phyloP scores from a whole-genome alignment of 2,113 vertebrate genomes.

The Gymnarchus niloticus region DNA sequence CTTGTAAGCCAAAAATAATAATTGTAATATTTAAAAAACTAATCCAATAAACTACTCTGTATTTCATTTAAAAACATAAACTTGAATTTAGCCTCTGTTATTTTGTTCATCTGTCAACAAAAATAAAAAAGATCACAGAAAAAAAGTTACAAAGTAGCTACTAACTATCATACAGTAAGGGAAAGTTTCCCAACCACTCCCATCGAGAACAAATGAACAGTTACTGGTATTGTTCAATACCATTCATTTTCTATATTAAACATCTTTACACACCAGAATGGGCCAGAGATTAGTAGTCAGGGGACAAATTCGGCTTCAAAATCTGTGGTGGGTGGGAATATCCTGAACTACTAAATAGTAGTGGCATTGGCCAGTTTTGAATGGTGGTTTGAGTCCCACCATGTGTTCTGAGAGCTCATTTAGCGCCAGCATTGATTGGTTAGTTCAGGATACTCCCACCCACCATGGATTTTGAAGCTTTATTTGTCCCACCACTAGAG shows the following conservation, averaged over 20 bases:
- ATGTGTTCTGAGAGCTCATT: no score
- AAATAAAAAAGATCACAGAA: slow-evolving; percentile 28
- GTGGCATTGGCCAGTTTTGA: no score
- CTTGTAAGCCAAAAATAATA: slow-evolving; percentile 70
- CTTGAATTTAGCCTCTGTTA: slow-evolving; percentile 22
- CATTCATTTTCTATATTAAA: slow-evolving; percentile 3
- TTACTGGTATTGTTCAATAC: slow-evolving; percentile 13
- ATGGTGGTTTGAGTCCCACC: no score
- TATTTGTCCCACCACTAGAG: not conserved
- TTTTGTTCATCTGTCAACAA: slow-evolving; percentile 25
- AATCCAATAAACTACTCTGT: slow-evolving; percentile 68
- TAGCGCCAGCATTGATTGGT: no score
- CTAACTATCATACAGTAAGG: slow-evolving; percentile 6
- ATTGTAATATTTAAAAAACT: slow-evolving; percentile 69
- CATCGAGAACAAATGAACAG: slow-evolving; percentile 5
- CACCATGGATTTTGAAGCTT: no score
- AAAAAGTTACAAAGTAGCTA: slow-evolving; percentile 23
- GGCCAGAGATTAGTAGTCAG: not conserved
- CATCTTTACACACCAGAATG: slow-evolving; percentile 1
- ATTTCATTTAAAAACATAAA: slow-evolving; percentile 45
- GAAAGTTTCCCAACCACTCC: not conserved
- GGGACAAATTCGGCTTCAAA: no score
- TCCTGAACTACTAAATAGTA: no score
- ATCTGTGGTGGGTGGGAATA: no score
- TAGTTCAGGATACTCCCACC: no score